These are phyloP conservation scores for Porites rus DNA, from an alignment of 92 coral and sea anemone species.

Conservation along the genomic window DNA sequence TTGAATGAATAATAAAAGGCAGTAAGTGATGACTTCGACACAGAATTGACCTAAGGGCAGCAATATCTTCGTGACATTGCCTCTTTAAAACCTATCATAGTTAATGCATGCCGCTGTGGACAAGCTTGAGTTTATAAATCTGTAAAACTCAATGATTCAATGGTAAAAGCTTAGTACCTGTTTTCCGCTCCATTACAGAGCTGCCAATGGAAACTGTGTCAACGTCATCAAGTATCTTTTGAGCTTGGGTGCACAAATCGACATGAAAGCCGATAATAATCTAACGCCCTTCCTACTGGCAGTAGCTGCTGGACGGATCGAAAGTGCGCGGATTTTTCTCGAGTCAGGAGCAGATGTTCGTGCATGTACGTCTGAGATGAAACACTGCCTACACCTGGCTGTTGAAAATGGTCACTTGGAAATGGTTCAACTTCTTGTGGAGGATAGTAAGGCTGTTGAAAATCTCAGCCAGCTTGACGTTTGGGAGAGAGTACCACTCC, in stretches of 20 bases:
- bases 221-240: slow-evolving; percentile 64
- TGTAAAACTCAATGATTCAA: neutral
- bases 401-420: slow-evolving; percentile 74
- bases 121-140: no score
- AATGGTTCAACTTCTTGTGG: slow-evolving; percentile 68
- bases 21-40: no score
- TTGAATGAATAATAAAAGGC: no score
- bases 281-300: slow-evolving; percentile 82
- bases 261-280: slow-evolving; percentile 58
- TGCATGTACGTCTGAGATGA: slow-evolving; percentile 58
- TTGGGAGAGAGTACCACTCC: slow-evolving; percentile 78
- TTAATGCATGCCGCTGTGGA: no score
- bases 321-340: slow-evolving; percentile 63
- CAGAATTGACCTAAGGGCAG: no score
- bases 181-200: slow-evolving; percentile 14
- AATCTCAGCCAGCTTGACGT: slow-evolving; percentile 63
- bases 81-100: no score
- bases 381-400: slow-evolving; percentile 79
- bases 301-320: slow-evolving; percentile 69
- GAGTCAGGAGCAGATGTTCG: slow-evolving; percentile 71
- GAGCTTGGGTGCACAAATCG: slow-evolving; percentile 60
- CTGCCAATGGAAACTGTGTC: slow-evolving; percentile 60
- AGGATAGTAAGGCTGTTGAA: slow-evolving; percentile 36
- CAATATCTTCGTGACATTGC: no score
- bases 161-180: neutral